Base-by-base conservation (phyloP, 2,888 invertebrate genomes). In the Electrophaes corylata region DNA sequence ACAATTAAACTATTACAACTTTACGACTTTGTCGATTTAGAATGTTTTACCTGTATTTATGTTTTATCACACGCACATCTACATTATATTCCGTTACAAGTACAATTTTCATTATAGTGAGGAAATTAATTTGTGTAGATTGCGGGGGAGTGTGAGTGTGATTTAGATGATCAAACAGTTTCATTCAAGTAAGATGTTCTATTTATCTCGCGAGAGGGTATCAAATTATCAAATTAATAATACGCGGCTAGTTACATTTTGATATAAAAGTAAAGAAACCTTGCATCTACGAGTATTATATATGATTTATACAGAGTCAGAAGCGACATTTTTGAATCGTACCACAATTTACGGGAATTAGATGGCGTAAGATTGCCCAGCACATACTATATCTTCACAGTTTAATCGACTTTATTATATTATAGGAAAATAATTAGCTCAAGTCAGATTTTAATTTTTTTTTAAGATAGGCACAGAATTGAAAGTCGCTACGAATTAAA, bases 1-100 rank as follows among this genome's bases (percentile, higher is more conserved):
- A 39, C 56, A 57, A 58, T 60, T 63, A 47, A 48, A 40, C 44
- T 52, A 55, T 56, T 55, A 55, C 52, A 33, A 57, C 51, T 54
- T 35, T 50, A 50, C 33, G 44, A 33, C 48, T 56, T 20, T 48
- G 48, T 47, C 16, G 37, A 33, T 41, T 57, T 51, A 20, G 33
- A 45, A 39, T 41, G 16, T 31, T 44, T 33, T 46, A 46, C 29
- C 37, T 49, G 55, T 45, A 41, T 59, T 44, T 35, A 49, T 6
- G 20, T 57, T 43, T 37, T 37, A 31, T 49, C 43, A 53, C 43
- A 53, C 37, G 45, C 26, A 29, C 11, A 48, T 50, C 47, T 44
- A 12, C 16, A 53, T 44, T 8, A 47, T 33, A 3, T 20, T 31
- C 46, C 14, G 33, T 41, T 53, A 40, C n/a, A n/a, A 10, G 26